Percentiles rank a stretch among this genome's conserved stretches.
Evolutionary conservation across 2,888 invertebrate genomes (phyloP).

Genomic region (Phaonia tiefii): DNA sequence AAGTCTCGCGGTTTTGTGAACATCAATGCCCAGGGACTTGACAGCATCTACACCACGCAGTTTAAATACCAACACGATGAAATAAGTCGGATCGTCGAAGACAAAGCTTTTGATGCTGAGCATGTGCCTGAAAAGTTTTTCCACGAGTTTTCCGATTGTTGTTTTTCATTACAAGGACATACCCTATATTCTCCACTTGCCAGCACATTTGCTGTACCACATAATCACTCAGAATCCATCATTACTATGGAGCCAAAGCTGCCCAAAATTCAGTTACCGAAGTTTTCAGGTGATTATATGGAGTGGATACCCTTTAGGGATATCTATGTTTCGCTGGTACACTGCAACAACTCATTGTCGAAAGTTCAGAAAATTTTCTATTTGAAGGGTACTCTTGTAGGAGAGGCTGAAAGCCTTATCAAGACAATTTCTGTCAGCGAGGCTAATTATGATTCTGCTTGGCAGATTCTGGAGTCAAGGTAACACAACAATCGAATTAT

Average conservation of each 20-base stretch:
- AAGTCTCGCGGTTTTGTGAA: too few relatives aligned
- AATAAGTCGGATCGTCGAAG: too few relatives aligned
- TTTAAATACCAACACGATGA: too few relatives aligned
- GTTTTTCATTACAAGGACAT: too few relatives aligned
- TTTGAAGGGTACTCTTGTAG: conserved; percentile 34
- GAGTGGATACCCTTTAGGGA: conserved; percentile 40
- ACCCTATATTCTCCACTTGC: background rate
- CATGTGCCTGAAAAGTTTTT: too few relatives aligned
- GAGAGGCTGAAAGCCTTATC: conserved; percentile 22
- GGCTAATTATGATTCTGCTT: conserved; percentile 23
- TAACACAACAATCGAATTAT: conserved; percentile 46
- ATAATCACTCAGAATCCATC: too few relatives aligned
- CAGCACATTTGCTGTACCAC: too few relatives aligned
- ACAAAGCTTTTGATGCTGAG: too few relatives aligned
- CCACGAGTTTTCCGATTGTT: too few relatives aligned
- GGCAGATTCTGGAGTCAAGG: conserved; percentile 10
- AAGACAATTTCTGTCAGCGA: conserved; percentile 45
- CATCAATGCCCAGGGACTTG: too few relatives aligned
- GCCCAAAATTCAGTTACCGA: conserved; percentile 34
- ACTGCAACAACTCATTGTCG: conserved; percentile 30
- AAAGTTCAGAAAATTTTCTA: conserved; percentile 45
- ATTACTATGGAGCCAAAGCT: background rate
- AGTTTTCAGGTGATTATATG: conserved; percentile 31
- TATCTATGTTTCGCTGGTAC: conserved; percentile 36
- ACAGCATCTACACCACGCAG: too few relatives aligned